These are phyloP conservation scores for Timema cristinae DNA, from an alignment of 2,888 invertebrate species.

Conservation along the genomic window DNA sequence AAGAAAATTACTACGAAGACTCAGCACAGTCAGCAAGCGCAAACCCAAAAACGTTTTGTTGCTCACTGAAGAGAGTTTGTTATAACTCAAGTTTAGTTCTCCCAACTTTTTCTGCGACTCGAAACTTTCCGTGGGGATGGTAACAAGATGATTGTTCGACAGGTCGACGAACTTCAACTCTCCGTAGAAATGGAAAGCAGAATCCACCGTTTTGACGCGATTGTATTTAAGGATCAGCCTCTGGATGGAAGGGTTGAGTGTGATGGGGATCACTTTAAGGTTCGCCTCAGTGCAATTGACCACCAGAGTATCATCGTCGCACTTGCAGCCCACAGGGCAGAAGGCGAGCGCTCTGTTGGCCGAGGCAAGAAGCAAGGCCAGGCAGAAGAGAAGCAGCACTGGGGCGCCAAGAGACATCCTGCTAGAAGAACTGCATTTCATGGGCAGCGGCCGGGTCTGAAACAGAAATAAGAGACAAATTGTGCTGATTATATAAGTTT, in stretches of 20 bases:
- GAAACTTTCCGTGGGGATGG: slow-evolving; percentile 75
- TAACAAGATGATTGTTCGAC: slow-evolving; percentile 78
- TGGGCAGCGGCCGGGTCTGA: slow-evolving; percentile 17
- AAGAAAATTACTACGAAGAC: slow-evolving; percentile 74
- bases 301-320: slow-evolving; percentile 84
- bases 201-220: slow-evolving; percentile 80
- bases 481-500: not conserved
- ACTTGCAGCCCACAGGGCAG: slow-evolving; percentile 83
- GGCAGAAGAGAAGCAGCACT: slow-evolving; percentile 10
- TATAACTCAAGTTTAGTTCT: slow-evolving; percentile 77
- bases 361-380: slow-evolving; percentile 34
- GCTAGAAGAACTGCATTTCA: slow-evolving; percentile 18
- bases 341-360: slow-evolving; percentile 60
- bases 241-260: slow-evolving; percentile 85
- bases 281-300: slow-evolving; percentile 83
- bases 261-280: slow-evolving; percentile 84
- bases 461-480: slow-evolving; percentile 1
- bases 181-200: slow-evolving; percentile 80
- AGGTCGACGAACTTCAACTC: slow-evolving; percentile 81
- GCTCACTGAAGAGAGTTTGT: slow-evolving; percentile 75
- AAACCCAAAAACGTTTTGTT: slow-evolving; percentile 78
- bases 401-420: slow-evolving; percentile 15
- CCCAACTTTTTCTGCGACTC: slow-evolving; percentile 75
- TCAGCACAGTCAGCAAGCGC: slow-evolving; percentile 72
- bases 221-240: slow-evolving; percentile 76